A percentile compares a stretch with the other conserved stretches of the same genome.
phyloP scores from a whole-genome alignment of 2,888 invertebrate species.

The Cheilosia impressa region DNA sequence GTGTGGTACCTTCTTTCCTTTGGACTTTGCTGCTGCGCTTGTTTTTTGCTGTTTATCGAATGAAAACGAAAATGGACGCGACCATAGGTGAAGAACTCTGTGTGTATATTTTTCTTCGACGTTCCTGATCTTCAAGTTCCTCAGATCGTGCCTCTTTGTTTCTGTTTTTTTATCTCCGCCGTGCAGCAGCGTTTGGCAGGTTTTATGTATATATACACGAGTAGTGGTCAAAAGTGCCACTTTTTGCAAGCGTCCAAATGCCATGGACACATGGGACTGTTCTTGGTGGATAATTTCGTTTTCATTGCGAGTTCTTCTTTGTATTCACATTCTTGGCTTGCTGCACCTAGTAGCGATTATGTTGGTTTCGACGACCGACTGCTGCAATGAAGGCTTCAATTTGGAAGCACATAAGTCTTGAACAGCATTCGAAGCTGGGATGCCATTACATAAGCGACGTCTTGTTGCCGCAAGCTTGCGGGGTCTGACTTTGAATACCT shows the following conservation, averaged over 20 bases:
- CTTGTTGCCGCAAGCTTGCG: slow-evolving; percentile 34
- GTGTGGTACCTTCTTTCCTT: slow-evolving; percentile 28
- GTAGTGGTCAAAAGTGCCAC: slow-evolving; percentile 23
- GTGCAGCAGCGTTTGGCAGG: slow-evolving; percentile 9
- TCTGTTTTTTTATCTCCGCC: slow-evolving; percentile 5
- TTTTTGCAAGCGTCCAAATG: slow-evolving; percentile 50
- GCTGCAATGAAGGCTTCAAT: slow-evolving; percentile 43
- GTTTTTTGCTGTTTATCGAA: slow-evolving; percentile 21
- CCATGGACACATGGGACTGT: slow-evolving; percentile 51
- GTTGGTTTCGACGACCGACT: slow-evolving; percentile 1
- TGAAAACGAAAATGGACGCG: slow-evolving; percentile 65
- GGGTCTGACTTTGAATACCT: slow-evolving; percentile 51
- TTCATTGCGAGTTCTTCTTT: slow-evolving; percentile 67
- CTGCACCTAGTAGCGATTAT: slow-evolving; percentile 17
- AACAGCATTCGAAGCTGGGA: slow-evolving; percentile 34
- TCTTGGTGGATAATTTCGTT: slow-evolving; percentile 63
- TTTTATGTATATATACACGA: background rate
- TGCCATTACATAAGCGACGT: slow-evolving; percentile 49
- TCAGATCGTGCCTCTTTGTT: slow-evolving; percentile 18
- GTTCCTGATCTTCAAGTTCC: slow-evolving; percentile 63
- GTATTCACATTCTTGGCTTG: slow-evolving; percentile 22
- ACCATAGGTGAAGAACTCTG: background rate
- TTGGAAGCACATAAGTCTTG: slow-evolving; percentile 43
- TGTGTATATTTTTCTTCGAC: slow-evolving; percentile 28
- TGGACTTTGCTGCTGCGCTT: slow-evolving; percentile 28